phyloP scores from a whole-genome alignment of 2,888 invertebrate genomes.

The Drosophila anomalata region DNA sequence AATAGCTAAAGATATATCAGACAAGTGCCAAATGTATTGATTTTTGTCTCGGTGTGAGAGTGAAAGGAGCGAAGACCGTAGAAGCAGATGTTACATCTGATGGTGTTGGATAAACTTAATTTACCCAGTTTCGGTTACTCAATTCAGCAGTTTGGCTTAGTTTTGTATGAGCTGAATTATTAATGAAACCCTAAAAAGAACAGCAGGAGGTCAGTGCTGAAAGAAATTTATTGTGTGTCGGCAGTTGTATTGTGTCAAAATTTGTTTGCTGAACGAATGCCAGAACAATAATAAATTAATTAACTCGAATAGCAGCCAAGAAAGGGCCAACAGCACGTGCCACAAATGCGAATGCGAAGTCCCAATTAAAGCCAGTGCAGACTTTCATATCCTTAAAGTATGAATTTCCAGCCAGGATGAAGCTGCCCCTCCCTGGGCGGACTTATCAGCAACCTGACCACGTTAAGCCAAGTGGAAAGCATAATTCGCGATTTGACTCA shows the following conservation, averaged over 20 bases:
- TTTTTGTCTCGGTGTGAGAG: constrained; percentile 12
- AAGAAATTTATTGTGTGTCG: constrained; percentile 45
- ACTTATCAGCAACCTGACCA: constrained; percentile 19
- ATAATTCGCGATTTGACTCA: constrained; percentile 39
- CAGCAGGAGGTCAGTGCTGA: constrained; percentile 19
- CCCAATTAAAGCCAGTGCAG: constrained; percentile 31
- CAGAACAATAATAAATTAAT: constrained; percentile 76
- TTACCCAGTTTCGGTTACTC: constrained; percentile 64
- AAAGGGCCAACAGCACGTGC: constrained; percentile 57
- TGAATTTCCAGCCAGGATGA: not conserved
- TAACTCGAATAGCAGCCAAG: constrained; percentile 37
- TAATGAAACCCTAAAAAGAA: constrained; percentile 46
- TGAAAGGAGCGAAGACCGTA: not conserved
- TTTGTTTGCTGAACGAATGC: constrained; percentile 49
- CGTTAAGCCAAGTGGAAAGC: constrained; percentile 37
- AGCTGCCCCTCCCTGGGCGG: not conserved
- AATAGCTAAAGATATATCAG: constrained; percentile 60
- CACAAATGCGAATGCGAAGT: constrained; percentile 27
- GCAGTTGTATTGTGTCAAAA: constrained; percentile 55
- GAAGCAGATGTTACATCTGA: constrained; percentile 44
- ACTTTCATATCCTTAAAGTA: constrained; percentile 20
- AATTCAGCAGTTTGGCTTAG: constrained; percentile 47
- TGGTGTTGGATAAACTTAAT: constrained; percentile 55
- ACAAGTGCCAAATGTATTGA: constrained; percentile 35
- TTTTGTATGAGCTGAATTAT: constrained; percentile 50